A percentile compares a stretch with the other conserved stretches of the same genome.
Evolutionary conservation across 1,140 invertebrate genomes (phyloP).

Genomic region (Dryas iulia): DNA sequence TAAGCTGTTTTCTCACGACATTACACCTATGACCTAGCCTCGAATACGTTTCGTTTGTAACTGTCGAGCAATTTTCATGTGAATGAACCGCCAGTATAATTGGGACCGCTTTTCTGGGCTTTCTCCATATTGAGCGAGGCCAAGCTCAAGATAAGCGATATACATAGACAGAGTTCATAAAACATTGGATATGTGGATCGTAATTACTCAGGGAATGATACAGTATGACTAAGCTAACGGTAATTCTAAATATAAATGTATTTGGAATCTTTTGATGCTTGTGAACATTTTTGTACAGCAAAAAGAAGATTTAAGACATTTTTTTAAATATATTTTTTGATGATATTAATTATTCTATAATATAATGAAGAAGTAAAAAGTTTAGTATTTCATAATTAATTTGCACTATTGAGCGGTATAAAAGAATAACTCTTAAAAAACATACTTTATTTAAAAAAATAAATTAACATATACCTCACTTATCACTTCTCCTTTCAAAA

Average conservation of each 20-base stretch:
- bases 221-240: slow-evolving; percentile 61
- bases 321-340: not conserved
- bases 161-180: slow-evolving; percentile 29
- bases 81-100: slow-evolving; percentile 42
- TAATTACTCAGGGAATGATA: slow-evolving; percentile 63
- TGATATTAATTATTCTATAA: too few species aligned
- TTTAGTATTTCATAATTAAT: too few species aligned
- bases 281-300: not conserved
- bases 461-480: too few species aligned
- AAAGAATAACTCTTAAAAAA: too few species aligned
- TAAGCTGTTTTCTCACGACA: slow-evolving; percentile 58
- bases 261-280: not conserved
- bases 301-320: not conserved
- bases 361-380: too few species aligned
- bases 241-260: slow-evolving; percentile 22
- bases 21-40: slow-evolving; percentile 62
- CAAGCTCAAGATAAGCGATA: not conserved
- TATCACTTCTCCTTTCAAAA: too few species aligned
- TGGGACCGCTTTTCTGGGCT: slow-evolving; percentile 27
- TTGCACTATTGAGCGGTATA: too few species aligned
- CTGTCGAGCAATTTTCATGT: slow-evolving; percentile 60
- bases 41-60: slow-evolving; percentile 61
- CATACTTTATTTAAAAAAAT: too few species aligned
- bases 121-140: slow-evolving; percentile 2
- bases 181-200: slow-evolving; percentile 37